A percentile compares a stretch with the other conserved stretches of the same genome.
These are phyloP conservation scores for Polypterus senegalus DNA, from an alignment of 2,113 vertebrate genomes.

Conservation along the genomic window DNA sequence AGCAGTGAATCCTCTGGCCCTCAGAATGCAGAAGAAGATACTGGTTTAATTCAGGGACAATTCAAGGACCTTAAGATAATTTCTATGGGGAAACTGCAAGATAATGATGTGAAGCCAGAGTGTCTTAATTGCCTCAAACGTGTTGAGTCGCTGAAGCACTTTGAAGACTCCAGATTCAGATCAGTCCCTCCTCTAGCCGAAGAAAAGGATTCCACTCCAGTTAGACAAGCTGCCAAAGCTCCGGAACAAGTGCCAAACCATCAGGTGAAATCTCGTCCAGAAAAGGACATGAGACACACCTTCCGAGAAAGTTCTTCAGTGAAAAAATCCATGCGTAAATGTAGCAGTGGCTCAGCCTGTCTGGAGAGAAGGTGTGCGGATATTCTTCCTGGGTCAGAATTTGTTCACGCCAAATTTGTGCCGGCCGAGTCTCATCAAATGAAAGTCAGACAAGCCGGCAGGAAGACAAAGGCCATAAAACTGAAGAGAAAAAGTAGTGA, in stretches of 20 bases:
- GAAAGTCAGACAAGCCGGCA: conserved; percentile 51
- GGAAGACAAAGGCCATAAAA: conserved; percentile 59
- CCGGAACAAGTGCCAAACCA: conserved; percentile 6
- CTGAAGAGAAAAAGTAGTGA: conserved; percentile 50
- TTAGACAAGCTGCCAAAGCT: conserved; percentile 10
- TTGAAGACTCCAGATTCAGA: conserved; percentile 10
- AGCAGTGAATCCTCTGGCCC: conserved; percentile 23
- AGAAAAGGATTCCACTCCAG: conserved; percentile 10
- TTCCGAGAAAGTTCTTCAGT: conserved; percentile 9
- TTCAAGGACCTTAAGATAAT: not conserved
- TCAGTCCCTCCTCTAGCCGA: conserved; percentile 15
- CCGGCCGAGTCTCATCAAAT: conserved; percentile 49
- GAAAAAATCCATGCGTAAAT: conserved; percentile 30
- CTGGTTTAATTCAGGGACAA: conserved; percentile 16
- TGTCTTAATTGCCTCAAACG: conserved; percentile 11
- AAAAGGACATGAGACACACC: conserved; percentile 18
- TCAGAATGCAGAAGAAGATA: conserved; percentile 27
- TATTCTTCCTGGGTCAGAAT: conserved; percentile 30
- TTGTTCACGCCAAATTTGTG: conserved; percentile 56
- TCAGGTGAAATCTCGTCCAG: conserved; percentile 11
- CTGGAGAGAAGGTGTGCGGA: conserved; percentile 27
- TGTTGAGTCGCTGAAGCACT: conserved; percentile 15
- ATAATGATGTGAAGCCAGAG: conserved; percentile 24
- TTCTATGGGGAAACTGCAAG: conserved; percentile 28
- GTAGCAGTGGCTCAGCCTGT: conserved; percentile 18